phyloP scores from a whole-genome alignment of 2,797 vertebrate species.

The Sphenodon punctatus region DNA sequence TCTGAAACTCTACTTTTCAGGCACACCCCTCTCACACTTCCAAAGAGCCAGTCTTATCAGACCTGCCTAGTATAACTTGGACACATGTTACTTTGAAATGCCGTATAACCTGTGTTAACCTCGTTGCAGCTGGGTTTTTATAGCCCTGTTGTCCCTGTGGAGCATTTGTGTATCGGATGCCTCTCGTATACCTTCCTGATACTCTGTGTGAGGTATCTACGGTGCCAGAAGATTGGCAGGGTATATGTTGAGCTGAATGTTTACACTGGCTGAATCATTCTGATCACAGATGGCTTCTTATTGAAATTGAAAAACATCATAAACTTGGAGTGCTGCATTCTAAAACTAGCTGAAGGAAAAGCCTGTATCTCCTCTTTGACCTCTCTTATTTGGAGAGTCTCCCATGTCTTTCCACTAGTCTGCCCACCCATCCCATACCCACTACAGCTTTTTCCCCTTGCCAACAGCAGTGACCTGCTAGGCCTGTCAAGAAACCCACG shows the following conservation, averaged over 20 bases:
- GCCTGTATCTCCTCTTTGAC: fast-evolving
- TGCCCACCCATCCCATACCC: no score
- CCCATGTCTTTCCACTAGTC: no score
- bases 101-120: fast-evolving
- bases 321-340: neutral
- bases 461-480: neutral
- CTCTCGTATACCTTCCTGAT: fast-evolving
- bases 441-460: neutral
- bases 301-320: neutral
- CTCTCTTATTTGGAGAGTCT: no score
- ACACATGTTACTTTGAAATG: fast-evolving
- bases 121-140: fast-evolving
- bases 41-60: fast-evolving
- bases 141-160: fast-evolving
- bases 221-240: neutral
- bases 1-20: fast-evolving
- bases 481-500: no score
- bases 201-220: fast-evolving
- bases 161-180: neutral
- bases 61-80: neutral
- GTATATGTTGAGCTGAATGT: neutral
- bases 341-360: neutral
- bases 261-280: conserved; percentile 31
- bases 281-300: neutral
- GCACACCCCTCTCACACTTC: fast-evolving